A percentile compares a stretch with the other conserved stretches of the same genome.
These are phyloP conservation scores for Neolamprologus tretocephalus DNA, from an alignment of 2,113 vertebrate species.

Conservation along the genomic window DNA sequence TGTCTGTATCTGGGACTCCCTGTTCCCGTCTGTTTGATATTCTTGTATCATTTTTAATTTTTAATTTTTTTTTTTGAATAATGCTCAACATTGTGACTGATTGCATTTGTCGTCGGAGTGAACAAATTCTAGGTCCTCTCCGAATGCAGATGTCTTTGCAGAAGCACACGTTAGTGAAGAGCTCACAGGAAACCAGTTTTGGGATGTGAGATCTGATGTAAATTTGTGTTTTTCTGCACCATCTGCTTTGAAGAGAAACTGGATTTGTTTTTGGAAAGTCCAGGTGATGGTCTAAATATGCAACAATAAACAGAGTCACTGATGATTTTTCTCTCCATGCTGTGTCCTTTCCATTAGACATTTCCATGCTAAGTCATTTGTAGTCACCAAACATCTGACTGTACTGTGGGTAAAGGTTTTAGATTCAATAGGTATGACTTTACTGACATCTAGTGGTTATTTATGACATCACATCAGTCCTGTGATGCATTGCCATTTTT, in stretches of 20 bases:
- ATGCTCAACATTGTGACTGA: neutral
- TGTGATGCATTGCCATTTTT: neutral
- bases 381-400: too few species aligned
- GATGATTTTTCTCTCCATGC: neutral
- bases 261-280: slow-evolving; percentile 1
- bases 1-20: neutral
- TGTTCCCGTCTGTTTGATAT: neutral
- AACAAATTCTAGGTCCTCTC: slow-evolving; percentile 5
- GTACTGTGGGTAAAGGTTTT: neutral
- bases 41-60: neutral
- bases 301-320: slow-evolving; percentile 50
- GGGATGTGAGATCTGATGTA: slow-evolving; percentile 87
- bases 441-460: slow-evolving; percentile 41
- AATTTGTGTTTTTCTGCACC: slow-evolving; percentile 59
- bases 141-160: slow-evolving; percentile 23
- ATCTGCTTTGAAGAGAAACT: slow-evolving; percentile 62
- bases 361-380: neutral
- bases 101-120: neutral
- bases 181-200: slow-evolving; percentile 83
- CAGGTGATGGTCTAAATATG: slow-evolving; percentile 34
- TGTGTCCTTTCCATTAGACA: neutral
- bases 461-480: neutral
- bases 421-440: neutral
- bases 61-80: slow-evolving; percentile 7
- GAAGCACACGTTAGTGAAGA: slow-evolving; percentile 81